Evolutionary conservation across 1,140 invertebrate genomes (phyloP), one percentile per base, ranked within the genome.

Genomic region (Leptinotarsa texana): DNA sequence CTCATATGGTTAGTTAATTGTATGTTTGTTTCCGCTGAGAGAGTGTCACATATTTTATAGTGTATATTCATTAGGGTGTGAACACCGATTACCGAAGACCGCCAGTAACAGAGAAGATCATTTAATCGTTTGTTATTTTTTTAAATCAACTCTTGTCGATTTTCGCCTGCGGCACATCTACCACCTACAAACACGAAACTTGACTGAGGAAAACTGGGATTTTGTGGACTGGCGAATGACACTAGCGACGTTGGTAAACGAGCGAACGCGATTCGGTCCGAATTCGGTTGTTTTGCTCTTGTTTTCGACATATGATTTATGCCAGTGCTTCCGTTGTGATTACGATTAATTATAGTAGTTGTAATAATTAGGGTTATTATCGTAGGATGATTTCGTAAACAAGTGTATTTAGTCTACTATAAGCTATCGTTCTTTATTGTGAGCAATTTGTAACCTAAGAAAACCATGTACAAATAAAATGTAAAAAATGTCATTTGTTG

Each of bases 141-240:
- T 57, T 42, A 42, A 42, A 42, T 42, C 8, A 42, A 42, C 2
- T 42, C 33, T 42, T 42, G 33, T 42, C 8, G 8, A 18, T 5
- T 57, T n/a, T 57, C 51, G 51, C 51, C 4, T 17, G 15, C 15
- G n/a, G 51, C 13, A 3, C 51, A 4, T 4, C 51, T 57, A n/a
- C 17, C 51, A 57, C 51, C 51, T 3, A 57, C 51, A 18, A 57
- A 57, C 15, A 4, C 13, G 51, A 18, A 57, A 57, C 15, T 57
- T 57, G 51, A 57, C 51, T 57, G 51, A 57, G 51, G 51, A 57
- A 57, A 57, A 57, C 51, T 57, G 51, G 51, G 51, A 57, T 57
- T 57, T 57, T 57, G 15, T 57, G 51, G n/a, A 57, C 17, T 18
- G 51, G 3, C 51, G n/a, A 57, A 18, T 57, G 51, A 57, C 51